A percentile compares a stretch with the other conserved stretches of the same genome.
phyloP scores from a whole-genome alignment of 64 coral and sea anemone genomes.

The Platygyra sinensis region DNA sequence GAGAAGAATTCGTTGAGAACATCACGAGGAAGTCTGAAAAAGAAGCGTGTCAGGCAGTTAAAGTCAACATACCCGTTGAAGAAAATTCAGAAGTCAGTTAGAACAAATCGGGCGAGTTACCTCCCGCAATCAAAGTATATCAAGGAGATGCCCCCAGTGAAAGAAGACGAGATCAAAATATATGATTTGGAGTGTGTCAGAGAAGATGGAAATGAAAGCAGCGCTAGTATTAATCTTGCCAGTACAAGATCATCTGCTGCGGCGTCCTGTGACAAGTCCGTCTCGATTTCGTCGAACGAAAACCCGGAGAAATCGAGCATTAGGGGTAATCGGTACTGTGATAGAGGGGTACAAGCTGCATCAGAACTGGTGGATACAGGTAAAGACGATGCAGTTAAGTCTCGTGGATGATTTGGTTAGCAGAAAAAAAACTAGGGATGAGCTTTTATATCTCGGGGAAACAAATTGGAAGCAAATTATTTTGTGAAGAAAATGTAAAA shows the following conservation, averaged over 20 bases:
- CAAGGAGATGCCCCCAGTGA: background rate
- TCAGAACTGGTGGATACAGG: too few species aligned
- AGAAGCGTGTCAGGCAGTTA: background rate
- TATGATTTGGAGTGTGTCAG: background rate
- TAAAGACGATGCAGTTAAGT: too few species aligned
- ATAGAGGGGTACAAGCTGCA: too few species aligned
- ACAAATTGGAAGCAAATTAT: too few species aligned
- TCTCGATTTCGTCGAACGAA: background rate
- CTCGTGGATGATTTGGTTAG: too few species aligned
- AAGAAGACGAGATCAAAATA: background rate
- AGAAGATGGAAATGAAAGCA: background rate
- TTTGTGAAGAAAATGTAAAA: too few species aligned
- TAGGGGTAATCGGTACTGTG: too few species aligned
- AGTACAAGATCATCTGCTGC: background rate
- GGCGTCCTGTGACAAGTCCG: too few species aligned
- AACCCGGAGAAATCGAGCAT: background rate
- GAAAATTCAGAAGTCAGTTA: background rate
- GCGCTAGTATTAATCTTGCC: background rate
- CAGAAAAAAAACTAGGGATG: too few species aligned
- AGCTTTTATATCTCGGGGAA: too few species aligned
- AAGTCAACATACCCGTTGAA: background rate
- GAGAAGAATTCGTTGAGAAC: background rate
- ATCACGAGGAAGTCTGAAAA: background rate
- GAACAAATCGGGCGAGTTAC: background rate
- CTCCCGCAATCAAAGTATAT: background rate